phyloP scores from a whole-genome alignment of 2,888 invertebrate genomes.

The Lasius fuliginosus region DNA sequence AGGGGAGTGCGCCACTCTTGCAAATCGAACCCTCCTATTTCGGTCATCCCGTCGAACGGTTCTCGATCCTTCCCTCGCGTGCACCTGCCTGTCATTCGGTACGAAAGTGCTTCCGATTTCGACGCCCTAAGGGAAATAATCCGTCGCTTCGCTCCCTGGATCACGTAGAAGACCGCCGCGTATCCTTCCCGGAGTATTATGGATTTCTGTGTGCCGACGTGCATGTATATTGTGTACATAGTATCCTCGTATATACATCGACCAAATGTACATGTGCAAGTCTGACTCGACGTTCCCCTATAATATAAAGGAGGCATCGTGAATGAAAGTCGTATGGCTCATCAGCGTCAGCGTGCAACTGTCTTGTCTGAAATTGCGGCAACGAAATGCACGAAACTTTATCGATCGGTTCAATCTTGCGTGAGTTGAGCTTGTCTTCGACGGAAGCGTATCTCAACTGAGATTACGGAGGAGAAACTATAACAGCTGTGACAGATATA shows the following conservation, averaged over 20 bases:
- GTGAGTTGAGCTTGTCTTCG: slow-evolving; percentile 44
- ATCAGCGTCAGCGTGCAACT: slow-evolving; percentile 56
- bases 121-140: slow-evolving; percentile 65
- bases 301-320: slow-evolving; percentile 47
- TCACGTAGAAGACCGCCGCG: slow-evolving; percentile 59
- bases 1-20: slow-evolving; percentile 17
- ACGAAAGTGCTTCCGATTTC: slow-evolving; percentile 59
- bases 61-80: slow-evolving; percentile 32
- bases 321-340: slow-evolving; percentile 57
- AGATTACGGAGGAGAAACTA: background rate
- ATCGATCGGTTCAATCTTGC: slow-evolving; percentile 48
- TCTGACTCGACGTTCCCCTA: slow-evolving; percentile 36
- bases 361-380: slow-evolving; percentile 58
- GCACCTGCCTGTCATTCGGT: slow-evolving; percentile 51
- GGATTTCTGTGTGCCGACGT: slow-evolving; percentile 60
- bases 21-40: slow-evolving; percentile 51
- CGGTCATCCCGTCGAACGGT: slow-evolving; percentile 45
- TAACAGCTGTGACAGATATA: slow-evolving; percentile 8
- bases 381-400: slow-evolving; percentile 58
- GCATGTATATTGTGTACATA: slow-evolving; percentile 35
- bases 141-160: slow-evolving; percentile 58
- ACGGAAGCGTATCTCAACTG: slow-evolving; percentile 21
- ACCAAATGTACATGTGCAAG: slow-evolving; percentile 58
- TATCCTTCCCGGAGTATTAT: slow-evolving; percentile 63
- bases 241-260: slow-evolving; percentile 53